These are phyloP conservation scores for Dynastes maya DNA, from an alignment of 2,888 invertebrate species.

Conservation along the genomic window DNA sequence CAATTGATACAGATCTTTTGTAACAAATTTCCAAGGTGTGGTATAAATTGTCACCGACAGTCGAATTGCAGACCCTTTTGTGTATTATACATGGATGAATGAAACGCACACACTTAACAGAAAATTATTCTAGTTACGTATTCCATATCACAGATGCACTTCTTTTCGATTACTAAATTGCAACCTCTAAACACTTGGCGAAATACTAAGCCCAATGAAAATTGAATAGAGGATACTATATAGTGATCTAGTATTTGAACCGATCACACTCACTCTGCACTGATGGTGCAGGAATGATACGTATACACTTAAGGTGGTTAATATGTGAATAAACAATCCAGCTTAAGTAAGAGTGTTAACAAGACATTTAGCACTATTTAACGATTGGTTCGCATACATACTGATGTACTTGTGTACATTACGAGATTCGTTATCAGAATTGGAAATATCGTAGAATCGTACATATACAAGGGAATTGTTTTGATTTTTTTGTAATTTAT, in stretches of 20 bases:
- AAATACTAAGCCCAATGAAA: neutral
- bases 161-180: constrained; percentile 16
- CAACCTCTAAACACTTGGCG: neutral
- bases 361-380: constrained; percentile 48
- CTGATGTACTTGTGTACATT: constrained; percentile 22
- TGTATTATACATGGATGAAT: constrained; percentile 51
- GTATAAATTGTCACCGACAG: constrained; percentile 53
- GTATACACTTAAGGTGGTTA: constrained; percentile 40
- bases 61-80: constrained; percentile 53
- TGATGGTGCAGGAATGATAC: constrained; percentile 25
- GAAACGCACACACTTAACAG: constrained; percentile 7
- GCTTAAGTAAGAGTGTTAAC: constrained; percentile 46
- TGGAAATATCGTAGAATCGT: constrained; percentile 13
- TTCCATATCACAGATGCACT: constrained; percentile 18
- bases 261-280: constrained; percentile 17
- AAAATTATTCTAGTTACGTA: constrained; percentile 11
- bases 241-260: neutral
- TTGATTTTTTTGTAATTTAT: constrained; percentile 16
- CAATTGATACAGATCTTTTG: constrained; percentile 57
- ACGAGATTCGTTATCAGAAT: constrained; percentile 34
- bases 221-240: neutral
- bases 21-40: constrained; percentile 56
- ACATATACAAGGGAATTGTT: constrained; percentile 7
- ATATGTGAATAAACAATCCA: constrained; percentile 48
- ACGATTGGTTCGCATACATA: constrained; percentile 21